Evolutionary conservation across 2,888 invertebrate species (phyloP), one percentile per base, ranked within the genome.

Genomic region (Ischnura elegans): DNA sequence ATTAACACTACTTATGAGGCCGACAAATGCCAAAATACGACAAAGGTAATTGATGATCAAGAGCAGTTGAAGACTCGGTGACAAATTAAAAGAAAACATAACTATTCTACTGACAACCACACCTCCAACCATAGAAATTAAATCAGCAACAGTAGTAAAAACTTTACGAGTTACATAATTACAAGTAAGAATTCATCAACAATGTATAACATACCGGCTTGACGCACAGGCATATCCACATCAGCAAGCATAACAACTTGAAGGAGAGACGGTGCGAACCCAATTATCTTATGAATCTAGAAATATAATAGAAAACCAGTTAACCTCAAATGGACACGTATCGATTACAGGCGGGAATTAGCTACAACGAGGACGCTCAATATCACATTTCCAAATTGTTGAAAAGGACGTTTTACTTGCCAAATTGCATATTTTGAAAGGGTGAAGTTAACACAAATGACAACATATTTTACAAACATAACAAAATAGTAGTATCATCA

Each of bases 241-340:
- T 98, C 98, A 95, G 97, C 97, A 96, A 98, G 97, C 98, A 99
- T 99, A 94, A 99, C 98, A 94, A 99, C 98, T 97, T 99, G 99
- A 93, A 99, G 97, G 94, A 99, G 96, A 90, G 98, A 97, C 93
- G 99, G 99, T 93, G 98, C 98, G 96, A 99, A 99, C 45, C 99
- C 99, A 96, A 99, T 99, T 94, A 99, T 99, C 97, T 98, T 98
- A 96, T 98, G 98, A 95, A 98, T 97, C 98, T 99, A 96, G 94
- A 95, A 95, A 94, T 93, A 94, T 94, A 76, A 6, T 16, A 61
- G 25, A 94, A 93, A 19, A 87, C 76, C 94, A 94, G 36, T 36
- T 76, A 36, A 76, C 36, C 2, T 2, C 61, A 61, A 25, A 25
- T 21, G 16, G 25, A 61, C 76, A 36, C 36, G 36, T 76, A 76